Evolutionary conservation across 1,140 invertebrate genomes (phyloP), one percentile per base, ranked within the genome.

Genomic region (Asbolus verrucosus): DNA sequence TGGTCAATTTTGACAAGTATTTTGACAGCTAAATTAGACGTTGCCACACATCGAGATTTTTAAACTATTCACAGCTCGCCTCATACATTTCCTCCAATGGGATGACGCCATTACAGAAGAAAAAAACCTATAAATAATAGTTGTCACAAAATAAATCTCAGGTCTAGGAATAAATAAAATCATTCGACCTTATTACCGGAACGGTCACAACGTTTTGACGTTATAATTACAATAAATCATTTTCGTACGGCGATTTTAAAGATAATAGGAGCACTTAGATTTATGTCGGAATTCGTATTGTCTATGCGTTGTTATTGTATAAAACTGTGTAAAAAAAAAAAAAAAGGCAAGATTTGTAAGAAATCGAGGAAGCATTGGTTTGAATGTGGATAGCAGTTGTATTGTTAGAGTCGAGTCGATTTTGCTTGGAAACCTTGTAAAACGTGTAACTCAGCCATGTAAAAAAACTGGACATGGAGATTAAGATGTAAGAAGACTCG

Each of bases 281-380:
- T 30, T 30, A 30, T 30, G 4, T 30, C 4, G 4, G 27, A 30
- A 30, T 4, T 30, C 27, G 27, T 4, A 30, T 8, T 4, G 9
- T 5, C 4, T 8, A 30, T 4, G 4, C 27, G 27, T 5, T 4
- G 9, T 30, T 30, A 5, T 30, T 36, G 2, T 36, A 36, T 36
- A 36, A 36, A 36, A 36, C 11, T 36, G 33, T 36, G 33, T 36
- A n/a, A n/a, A n/a, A n/a, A n/a, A n/a, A n/a, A n/a, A n/a, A n/a
- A n/a, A n/a, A n/a, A n/a, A n/a, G n/a, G n/a, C n/a, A n/a, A n/a
- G 14, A 66, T 71, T 73, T 73, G 72, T 61, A 36, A 74, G 73
- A 74, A 72, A 74, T 71, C 70, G 73, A 74, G 73, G 73, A 74
- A 74, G 73, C 71, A 74, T 27, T 14, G 43, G 5, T n/a, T 36